These are phyloP conservation scores for Columba janthina DNA, from an alignment of 2,113 vertebrate species.

Conservation along the genomic window DNA sequence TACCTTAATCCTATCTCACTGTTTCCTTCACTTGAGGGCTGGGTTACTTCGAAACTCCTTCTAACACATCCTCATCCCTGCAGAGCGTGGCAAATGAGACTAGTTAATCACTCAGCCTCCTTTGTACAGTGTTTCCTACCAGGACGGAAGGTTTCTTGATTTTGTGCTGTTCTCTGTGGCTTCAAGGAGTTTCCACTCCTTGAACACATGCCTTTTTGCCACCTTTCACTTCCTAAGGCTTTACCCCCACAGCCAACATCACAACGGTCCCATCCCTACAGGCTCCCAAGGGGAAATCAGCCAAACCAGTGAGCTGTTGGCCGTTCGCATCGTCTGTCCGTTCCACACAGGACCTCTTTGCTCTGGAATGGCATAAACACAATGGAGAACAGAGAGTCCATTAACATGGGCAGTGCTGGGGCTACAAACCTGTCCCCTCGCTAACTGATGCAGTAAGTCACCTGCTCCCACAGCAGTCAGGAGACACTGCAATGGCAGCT, in stretches of 20 bases:
- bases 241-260: background rate
- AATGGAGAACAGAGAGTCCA: background rate
- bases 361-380: accelerated
- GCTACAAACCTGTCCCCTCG: background rate
- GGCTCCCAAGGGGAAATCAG: background rate
- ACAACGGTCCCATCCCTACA: background rate
- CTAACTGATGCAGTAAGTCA: background rate
- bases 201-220: background rate
- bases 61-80: background rate
- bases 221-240: background rate
- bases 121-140: background rate
- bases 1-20: background rate
- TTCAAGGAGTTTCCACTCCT: background rate
- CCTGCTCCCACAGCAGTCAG: background rate
- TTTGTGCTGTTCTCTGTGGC: background rate
- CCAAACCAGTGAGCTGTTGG: background rate
- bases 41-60: background rate
- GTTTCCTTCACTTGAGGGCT: background rate
- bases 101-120: background rate
- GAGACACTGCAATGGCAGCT: background rate
- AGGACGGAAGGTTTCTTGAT: background rate
- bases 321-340: accelerated
- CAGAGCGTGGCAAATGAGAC: background rate
- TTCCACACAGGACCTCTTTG: background rate
- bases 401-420: background rate